phyloP scores from a whole-genome alignment of 2,113 vertebrate genomes.

The Phycodurus eques region DNA sequence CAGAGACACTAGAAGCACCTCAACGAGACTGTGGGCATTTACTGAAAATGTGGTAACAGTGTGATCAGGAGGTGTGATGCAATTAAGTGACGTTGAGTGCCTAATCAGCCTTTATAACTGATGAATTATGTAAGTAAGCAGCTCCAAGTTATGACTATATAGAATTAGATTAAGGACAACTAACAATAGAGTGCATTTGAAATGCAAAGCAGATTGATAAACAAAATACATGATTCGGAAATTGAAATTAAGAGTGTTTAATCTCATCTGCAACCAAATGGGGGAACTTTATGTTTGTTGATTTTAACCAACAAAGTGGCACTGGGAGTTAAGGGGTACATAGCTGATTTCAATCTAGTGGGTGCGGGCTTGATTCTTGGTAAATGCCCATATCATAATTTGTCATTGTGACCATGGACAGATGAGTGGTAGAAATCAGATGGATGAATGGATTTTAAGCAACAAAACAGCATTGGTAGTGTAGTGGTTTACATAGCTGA shows the following conservation, averaged over 20 bases:
- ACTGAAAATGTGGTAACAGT: conserved; percentile 28
- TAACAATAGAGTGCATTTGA: background rate
- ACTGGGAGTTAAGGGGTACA: too few relatives aligned
- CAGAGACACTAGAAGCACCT: conserved; percentile 72
- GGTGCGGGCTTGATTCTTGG: too few relatives aligned
- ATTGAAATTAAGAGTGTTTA: background rate
- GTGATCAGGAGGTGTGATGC: conserved; percentile 51
- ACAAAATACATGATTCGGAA: background rate
- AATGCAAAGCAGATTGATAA: background rate
- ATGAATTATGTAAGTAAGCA: conserved; percentile 1
- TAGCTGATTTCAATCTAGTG: too few relatives aligned
- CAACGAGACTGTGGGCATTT: conserved; percentile 48
- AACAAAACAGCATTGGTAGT: background rate
- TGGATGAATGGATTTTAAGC: background rate
- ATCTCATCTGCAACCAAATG: background rate
- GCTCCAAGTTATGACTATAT: background rate
- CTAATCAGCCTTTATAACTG: conserved; percentile 47
- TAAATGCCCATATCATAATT: too few relatives aligned
- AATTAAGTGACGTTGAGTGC: conserved; percentile 49
- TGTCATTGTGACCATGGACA: too few relatives aligned
- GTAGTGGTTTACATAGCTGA: background rate
- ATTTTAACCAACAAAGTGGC: too few relatives aligned
- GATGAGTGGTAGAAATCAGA: too few relatives aligned
- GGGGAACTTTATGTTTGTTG: background rate
- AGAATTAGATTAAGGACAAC: background rate